Evolutionary conservation across 2,797 vertebrate species (phyloP), one percentile per base, ranked within the genome.

Genomic region (Pyrocephalus nanus): DNA sequence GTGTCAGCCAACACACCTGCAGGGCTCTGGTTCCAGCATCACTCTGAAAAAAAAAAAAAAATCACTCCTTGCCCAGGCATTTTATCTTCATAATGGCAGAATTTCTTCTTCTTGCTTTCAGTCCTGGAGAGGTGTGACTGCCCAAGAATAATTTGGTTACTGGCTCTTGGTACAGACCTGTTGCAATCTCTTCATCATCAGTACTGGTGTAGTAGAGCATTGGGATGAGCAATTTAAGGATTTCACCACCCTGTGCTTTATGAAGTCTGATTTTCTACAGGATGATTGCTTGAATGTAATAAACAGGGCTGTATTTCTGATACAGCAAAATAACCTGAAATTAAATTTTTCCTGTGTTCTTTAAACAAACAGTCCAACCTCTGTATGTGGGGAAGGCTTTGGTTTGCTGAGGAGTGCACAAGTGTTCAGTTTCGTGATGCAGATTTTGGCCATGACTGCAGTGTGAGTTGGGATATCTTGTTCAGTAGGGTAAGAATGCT

Each of bases 381-480:
- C 42, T 79, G 15, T 38, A 4, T 45, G 25, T 45, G 55, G 36
- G 32, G 12, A 29, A 34, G 82, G 25, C 42, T 86, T 69, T 32
- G 50, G 14, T 74, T 95, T 40, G n/a, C 55, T 82, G 73, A 51
- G 50, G 17, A 50, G 42, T 32, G 29, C 45, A 51, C 30, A 60
- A 32, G n/a, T 57, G 19, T 36, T 77, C 42, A 85, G 4, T 26
- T 18, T 36, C 16, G 29, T n/a, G 19, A 45, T 5, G 10, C 30
- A 25, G 34, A 30, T 2, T 42, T 20, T 0, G 10, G 62, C 18
- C 21, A 17, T 1, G 9, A 12, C 25, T 67, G 40, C 58, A n/a
- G 0, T 6, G 23, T 20, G 36, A 38, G 20, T 65, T 16, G 17
- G 34, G 42, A 21, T 25, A 1, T 26, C 43, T 61, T 8, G 1